Percentiles rank a stretch among this genome's conserved stretches.
Evolutionary conservation across 2,797 vertebrate genomes (phyloP).

Genomic region (Danio albolineatus): DNA sequence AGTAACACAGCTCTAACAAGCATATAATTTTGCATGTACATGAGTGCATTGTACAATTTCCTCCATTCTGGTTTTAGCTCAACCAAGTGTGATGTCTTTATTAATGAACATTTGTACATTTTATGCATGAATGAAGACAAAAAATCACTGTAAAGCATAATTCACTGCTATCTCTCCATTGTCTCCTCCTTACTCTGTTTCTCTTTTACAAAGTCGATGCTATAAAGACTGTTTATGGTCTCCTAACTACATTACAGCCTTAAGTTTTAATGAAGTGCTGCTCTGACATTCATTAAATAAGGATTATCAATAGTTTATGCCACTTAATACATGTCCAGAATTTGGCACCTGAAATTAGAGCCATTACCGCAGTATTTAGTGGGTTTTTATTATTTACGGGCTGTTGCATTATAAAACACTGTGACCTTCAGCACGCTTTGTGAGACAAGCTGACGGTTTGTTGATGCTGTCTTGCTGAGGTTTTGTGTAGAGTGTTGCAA

Average conservation of each 20-base stretch:
- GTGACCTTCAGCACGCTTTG: slow-evolving; percentile 45
- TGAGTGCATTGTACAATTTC: not conserved
- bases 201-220: slow-evolving; percentile 62
- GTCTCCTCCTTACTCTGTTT: slow-evolving; percentile 29
- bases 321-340: slow-evolving; percentile 69
- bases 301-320: slow-evolving; percentile 72
- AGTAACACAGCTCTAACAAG: not conserved
- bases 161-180: slow-evolving; percentile 9
- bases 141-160: not conserved
- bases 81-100: slow-evolving; percentile 12
- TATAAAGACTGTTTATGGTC: slow-evolving; percentile 61
- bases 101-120: slow-evolving; percentile 17
- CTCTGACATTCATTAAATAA: slow-evolving; percentile 76
- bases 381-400: slow-evolving; percentile 29
- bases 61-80: slow-evolving; percentile 11
- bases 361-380: slow-evolving; percentile 66
- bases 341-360: slow-evolving; percentile 72
- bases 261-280: slow-evolving; percentile 74
- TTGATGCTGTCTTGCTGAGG: not conserved
- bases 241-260: slow-evolving; percentile 65
- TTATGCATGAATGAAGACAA: slow-evolving; percentile 18
- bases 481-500: not conserved
- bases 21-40: slow-evolving; percentile 1
- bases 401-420: slow-evolving; percentile 34
- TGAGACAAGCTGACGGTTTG: not conserved